Evolutionary conservation across 1,140 invertebrate species (phyloP).

Genomic region (Sitophilus oryzae): DNA sequence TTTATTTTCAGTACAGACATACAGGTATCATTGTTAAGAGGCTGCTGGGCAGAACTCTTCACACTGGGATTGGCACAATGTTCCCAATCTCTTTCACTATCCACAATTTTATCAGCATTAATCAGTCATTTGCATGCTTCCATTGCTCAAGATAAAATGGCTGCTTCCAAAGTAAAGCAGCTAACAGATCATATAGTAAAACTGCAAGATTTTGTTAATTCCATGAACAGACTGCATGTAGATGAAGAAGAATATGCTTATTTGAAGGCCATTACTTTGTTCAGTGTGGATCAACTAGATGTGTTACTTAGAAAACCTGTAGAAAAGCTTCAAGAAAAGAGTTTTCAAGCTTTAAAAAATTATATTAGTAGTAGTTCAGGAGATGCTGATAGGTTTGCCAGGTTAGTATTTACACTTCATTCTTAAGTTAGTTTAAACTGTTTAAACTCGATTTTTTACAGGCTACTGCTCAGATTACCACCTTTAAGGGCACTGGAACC

Average conservation of each 20-base stretch:
- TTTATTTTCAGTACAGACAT: conserved; percentile 64
- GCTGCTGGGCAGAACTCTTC: conserved; percentile 91
- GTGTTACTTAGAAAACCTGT: conserved; percentile 41
- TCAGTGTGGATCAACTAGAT: conserved; percentile 55
- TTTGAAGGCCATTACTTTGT: conserved; percentile 81
- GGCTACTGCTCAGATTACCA: conserved; percentile 64
- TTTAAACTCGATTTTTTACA: conserved; percentile 22
- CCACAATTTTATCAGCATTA: conserved; percentile 77
- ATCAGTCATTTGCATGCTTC: conserved; percentile 62
- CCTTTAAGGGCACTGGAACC: conserved; percentile 71
- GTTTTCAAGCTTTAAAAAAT: conserved; percentile 62
- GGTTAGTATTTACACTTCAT: conserved; percentile 39
- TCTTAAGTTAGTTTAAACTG: neutral
- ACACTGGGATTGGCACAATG: conserved; percentile 87
- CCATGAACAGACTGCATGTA: conserved; percentile 68
- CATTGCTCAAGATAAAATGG: conserved; percentile 66
- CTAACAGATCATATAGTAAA: conserved; percentile 78
- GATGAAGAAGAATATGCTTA: conserved; percentile 84
- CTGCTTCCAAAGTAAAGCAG: conserved; percentile 64
- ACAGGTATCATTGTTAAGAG: conserved; percentile 76
- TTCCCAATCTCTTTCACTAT: conserved; percentile 69
- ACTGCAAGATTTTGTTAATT: conserved; percentile 76
- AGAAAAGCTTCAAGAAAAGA: conserved; percentile 67
- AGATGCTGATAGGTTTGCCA: conserved; percentile 57
- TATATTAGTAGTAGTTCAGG: conserved; percentile 50